Conservation (phyloP, 2,113 vertebrate genomes). For the Spermophilus dauricus region DNA sequence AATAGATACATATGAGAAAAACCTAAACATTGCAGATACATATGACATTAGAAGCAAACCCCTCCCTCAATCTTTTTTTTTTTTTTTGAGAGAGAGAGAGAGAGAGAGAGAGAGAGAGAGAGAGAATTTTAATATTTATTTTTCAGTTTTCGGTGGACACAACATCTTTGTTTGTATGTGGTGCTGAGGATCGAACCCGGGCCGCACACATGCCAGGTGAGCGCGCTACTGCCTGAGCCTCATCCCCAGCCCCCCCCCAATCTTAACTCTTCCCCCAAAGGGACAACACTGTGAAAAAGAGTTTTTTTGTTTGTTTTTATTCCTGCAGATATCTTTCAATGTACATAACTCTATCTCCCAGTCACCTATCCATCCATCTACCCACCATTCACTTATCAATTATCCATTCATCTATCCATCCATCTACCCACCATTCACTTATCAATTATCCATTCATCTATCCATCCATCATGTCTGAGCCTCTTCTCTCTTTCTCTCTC, state of each 20-base stretch:
- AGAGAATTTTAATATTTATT: too few relatives aligned
- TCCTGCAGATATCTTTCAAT: background rate
- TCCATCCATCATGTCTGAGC: background rate
- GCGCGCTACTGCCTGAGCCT: too few relatives aligned
- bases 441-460: background rate
- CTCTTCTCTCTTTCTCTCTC: too few relatives aligned
- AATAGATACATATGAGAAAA: background rate
- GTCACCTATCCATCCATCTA: background rate
- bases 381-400: background rate
- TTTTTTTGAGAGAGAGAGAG: too few relatives aligned
- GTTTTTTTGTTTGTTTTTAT: background rate
- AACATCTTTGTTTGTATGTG: too few relatives aligned
- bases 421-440: background rate
- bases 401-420: background rate
- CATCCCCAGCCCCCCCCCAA: background rate
- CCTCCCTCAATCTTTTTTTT: background rate
- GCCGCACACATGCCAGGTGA: too few relatives aligned
- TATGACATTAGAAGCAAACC: background rate
- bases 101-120: too few relatives aligned
- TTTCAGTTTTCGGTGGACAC: too few relatives aligned
- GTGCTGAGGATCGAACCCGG: too few relatives aligned
- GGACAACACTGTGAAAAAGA: background rate
- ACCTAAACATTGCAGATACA: background rate
- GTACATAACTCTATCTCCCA: background rate
- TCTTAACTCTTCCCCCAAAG: background rate